Evolutionary conservation across 2,797 vertebrate species (phyloP).

Genomic region (Mareca penelope): DNA sequence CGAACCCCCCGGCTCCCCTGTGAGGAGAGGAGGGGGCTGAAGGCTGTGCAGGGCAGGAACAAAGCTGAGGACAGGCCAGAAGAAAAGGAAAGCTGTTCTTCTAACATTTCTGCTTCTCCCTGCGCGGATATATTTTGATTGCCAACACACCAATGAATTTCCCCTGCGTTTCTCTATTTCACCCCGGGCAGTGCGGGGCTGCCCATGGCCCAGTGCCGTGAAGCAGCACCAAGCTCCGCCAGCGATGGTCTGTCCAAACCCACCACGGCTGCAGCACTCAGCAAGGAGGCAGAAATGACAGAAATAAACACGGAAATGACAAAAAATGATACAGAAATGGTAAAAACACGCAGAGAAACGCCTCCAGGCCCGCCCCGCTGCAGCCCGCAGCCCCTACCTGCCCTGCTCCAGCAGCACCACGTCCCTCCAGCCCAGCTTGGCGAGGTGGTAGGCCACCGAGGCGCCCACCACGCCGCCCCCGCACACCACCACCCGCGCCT

Average conservation of each 20-base stretch:
- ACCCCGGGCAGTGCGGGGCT: accelerated
- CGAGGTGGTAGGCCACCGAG: slow-evolving; percentile 95
- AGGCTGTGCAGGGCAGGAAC: neutral
- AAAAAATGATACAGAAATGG: no score
- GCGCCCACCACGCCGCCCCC: slow-evolving; percentile 93
- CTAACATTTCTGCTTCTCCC: neutral
- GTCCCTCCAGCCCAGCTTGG: slow-evolving; percentile 94
- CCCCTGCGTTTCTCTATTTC: neutral
- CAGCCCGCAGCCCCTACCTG: slow-evolving; percentile 78
- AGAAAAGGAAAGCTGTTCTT: accelerated
- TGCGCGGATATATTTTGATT: neutral
- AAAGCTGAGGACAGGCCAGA: neutral
- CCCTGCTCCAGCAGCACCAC: slow-evolving; percentile 95
- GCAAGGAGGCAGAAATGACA: neutral
- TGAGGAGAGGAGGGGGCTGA: accelerated
- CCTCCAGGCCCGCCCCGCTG: no score
- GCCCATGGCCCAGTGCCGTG: neutral
- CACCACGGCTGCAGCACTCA: accelerated
- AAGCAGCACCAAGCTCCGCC: accelerated
- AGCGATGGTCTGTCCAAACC: neutral
- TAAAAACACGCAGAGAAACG: no score
- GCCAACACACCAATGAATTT: neutral
- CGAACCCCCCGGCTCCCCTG: accelerated
- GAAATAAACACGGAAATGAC: no score
- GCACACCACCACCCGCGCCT: slow-evolving; percentile 93